These are phyloP conservation scores for Phylloscopus trochilus DNA, from an alignment of 2,113 vertebrate genomes.

Conservation along the genomic window DNA sequence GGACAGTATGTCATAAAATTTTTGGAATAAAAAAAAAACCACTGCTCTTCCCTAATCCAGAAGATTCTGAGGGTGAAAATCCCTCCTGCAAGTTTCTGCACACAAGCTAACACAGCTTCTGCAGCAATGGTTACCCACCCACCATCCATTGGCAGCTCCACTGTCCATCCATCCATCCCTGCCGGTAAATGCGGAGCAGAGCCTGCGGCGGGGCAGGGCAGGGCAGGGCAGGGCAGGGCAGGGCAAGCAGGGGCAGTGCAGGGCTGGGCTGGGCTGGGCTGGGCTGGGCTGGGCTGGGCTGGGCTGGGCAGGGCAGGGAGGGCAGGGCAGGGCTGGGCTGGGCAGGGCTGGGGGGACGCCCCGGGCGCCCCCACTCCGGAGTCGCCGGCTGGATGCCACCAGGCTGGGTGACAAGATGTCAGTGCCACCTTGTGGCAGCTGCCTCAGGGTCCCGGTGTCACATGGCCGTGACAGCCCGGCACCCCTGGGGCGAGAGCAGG, in stretches of 20 bases:
- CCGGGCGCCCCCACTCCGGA: no score
- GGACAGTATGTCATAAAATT: neutral
- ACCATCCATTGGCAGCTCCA: neutral
- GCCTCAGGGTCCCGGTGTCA: neutral
- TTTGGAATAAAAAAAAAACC: fast-evolving
- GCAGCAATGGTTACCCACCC: fast-evolving
- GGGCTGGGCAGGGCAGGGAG: neutral
- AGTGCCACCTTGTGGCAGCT: constrained; percentile 45
- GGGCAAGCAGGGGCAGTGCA: neutral
- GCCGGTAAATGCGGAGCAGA: fast-evolving
- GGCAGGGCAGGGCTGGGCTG: neutral
- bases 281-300: no score
- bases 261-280: neutral
- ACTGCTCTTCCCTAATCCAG: neutral
- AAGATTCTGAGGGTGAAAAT: neutral
- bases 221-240: neutral
- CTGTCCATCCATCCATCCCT: fast-evolving
- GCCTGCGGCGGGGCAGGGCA: neutral
- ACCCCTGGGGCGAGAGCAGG: fast-evolving
- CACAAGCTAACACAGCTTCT: neutral
- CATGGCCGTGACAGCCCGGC: fast-evolving
- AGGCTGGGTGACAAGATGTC: neutral
- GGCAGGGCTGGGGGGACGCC: neutral
- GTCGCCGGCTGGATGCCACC: neutral
- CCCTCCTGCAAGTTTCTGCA: neutral